Base-by-base conservation (phyloP, 2,113 vertebrate species). In the Brachypodius melanocephalos region DNA sequence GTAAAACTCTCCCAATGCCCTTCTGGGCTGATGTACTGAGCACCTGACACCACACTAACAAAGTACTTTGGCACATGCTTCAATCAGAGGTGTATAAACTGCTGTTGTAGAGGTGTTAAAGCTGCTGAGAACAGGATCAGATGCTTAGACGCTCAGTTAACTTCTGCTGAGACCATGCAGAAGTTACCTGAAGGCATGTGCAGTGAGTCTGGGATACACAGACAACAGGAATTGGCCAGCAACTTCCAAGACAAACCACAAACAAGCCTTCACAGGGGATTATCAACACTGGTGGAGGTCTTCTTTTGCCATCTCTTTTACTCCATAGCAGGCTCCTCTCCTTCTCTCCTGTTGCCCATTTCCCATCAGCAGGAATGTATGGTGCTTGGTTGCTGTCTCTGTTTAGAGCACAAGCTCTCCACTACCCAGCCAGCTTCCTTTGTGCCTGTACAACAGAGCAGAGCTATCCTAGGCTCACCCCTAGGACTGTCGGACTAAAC, bases 1-100 rank as follows among this genome's bases (percentile, higher is more conserved):
- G 66, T 40, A 80, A 62, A 87, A 43, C 36, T 52, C 51, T 89
- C 31, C 34, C 36, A 63, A 3, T 52, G 48, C 32, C 40, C 28
- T 80, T 82, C n/a, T 6, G 9, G 58, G 74, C 7, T 74, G 52
- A 52, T 1, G 11, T 59, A 67, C 65, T 8, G 8, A 79, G 54
- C 18, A 24, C 17, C 51, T 83, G 65, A 62, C 43, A 52, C 12
- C 29, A 81, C 24, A 42, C 42, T 46, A 67, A 68, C 2, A 3
- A 19, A 94, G 34, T 48, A 76, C 46, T 82, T 79, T 32, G 84
- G 63, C 48, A 76, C 19, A 36, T 15, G 43, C 59, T 93, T 95
- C 79, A 83, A 43, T 57, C 36, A 51, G 25, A 94, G 43, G 10
- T 54, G 49, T 34, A 73, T 32, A 73, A 88, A 78, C 19, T 46